Evolutionary conservation across 2,797 vertebrate species (phyloP), one percentile per base, ranked within the genome.

Genomic region (Poliocrania exsul): DNA sequence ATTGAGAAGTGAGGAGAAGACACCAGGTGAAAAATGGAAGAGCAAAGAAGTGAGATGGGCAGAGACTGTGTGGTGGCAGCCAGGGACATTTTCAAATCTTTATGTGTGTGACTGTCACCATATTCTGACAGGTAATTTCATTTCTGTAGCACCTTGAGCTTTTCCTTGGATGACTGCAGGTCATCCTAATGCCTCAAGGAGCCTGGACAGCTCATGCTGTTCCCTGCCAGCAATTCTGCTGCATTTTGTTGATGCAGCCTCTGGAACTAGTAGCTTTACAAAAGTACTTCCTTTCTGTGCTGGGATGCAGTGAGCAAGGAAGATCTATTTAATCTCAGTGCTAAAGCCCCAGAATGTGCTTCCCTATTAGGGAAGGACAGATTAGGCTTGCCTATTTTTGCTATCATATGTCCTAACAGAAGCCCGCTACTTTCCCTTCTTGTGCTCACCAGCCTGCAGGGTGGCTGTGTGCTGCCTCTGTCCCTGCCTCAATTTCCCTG

Each of bases 371-470:
- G 26, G 60, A 5, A 7, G 26, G 42, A 44, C 17, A 31, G 33
- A 44, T 64, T 20, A 42, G 33, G 9, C 5, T 85, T 60, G 29
- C 8, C 42, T 79, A 1, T 20, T 75, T 81, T 51, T 51, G 40
- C 42, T 75, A 16, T 26, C 8, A 1, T 23, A 25, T 71, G 33
- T 65, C 23, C 62, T 33, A 67, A 20, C 25, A 58, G 53, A 71
- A 75, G 23, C 33, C 10, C 0, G 0, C 42, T 57, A 42, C 4
- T 9, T 14, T 4, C 19, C 4, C 10, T 71, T 42, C 50, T 53
- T 64, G 12, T 62, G 33, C 42, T 72, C 2, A 1, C 42, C 58
- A 61, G 25, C 23, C 54, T 69, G 33, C 64, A 61, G 67, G 16
- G 16, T 56, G 50, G 13, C 44, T 54, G 25, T 33, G 35, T 56